Percentiles rank a stretch among this genome's conserved stretches.
Conservation (phyloP, 2,113 vertebrate species). For the Poecile atricapillus region DNA sequence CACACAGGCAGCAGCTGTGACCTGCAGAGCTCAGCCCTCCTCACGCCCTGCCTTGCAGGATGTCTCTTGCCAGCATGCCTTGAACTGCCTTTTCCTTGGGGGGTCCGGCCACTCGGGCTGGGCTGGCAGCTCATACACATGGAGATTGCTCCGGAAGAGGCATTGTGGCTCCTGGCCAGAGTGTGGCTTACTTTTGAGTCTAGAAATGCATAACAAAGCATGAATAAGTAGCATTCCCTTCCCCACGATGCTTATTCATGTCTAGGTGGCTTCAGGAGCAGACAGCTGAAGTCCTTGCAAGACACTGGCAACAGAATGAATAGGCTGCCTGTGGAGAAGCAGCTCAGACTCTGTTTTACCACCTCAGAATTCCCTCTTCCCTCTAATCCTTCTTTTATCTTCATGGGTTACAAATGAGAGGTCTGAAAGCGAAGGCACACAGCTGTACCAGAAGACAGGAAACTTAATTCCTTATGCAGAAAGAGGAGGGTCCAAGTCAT, state of each 20-base stretch:
- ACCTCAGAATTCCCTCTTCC: background rate
- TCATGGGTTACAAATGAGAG: background rate
- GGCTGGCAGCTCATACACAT: background rate
- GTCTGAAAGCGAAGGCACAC: background rate
- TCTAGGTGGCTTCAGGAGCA: background rate
- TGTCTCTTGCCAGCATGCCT: background rate
- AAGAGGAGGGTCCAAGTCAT: background rate
- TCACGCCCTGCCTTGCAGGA: background rate
- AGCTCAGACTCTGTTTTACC: background rate
- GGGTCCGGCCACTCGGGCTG: background rate
- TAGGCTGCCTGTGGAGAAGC: background rate
- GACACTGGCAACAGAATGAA: background rate
- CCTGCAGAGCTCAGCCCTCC: background rate
- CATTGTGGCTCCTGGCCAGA: background rate
- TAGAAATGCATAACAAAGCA: background rate
- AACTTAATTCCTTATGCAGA: background rate
- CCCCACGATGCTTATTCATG: background rate
- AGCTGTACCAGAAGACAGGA: background rate
- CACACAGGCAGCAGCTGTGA: background rate
- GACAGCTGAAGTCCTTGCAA: background rate
- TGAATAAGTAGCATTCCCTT: background rate
- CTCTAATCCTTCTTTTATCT: background rate
- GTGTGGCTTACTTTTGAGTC: background rate
- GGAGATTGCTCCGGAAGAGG: background rate
- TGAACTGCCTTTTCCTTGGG: background rate